These are phyloP conservation scores for Callitettix versicolor DNA, from an alignment of 1,140 invertebrate genomes.

Conservation along the genomic window DNA sequence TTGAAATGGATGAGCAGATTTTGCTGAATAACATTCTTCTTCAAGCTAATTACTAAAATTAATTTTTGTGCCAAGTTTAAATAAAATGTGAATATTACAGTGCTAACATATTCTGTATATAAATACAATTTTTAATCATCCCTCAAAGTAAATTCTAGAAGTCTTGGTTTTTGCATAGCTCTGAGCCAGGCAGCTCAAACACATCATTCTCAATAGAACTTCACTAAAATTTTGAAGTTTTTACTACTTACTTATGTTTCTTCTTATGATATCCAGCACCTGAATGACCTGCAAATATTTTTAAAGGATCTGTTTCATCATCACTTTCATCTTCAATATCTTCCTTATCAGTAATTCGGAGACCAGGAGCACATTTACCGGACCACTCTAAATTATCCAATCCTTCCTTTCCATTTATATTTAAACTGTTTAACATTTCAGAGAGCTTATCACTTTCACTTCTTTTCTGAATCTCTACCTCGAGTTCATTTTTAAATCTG, in stretches of 20 bases:
- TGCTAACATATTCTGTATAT: too few relatives aligned
- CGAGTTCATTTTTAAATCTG: conserved; percentile 41
- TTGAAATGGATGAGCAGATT: too few relatives aligned
- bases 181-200: too few relatives aligned
- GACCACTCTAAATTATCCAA: conserved; percentile 57
- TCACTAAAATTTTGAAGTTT: too few relatives aligned
- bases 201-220: too few relatives aligned
- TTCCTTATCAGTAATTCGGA: conserved; percentile 26
- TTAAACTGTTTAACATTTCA: conserved; percentile 44
- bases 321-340: conserved; percentile 53
- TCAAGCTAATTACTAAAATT: too few relatives aligned
- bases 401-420: conserved; percentile 43
- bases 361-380: conserved; percentile 34
- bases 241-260: conserved; percentile 19
- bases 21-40: too few relatives aligned
- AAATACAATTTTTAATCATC: too few relatives aligned
- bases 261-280: conserved; percentile 23
- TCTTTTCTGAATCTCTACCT: conserved; percentile 41
- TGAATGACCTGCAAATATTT: conserved; percentile 46
- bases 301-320: conserved; percentile 49
- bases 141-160: too few relatives aligned
- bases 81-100: too few relatives aligned
- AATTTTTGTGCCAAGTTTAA: too few relatives aligned
- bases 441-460: conserved; percentile 47
- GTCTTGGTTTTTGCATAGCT: too few relatives aligned